Evolutionary conservation across 2,113 vertebrate species (phyloP), one percentile per base, ranked within the genome.

Genomic region (Clarias batrachus): DNA sequence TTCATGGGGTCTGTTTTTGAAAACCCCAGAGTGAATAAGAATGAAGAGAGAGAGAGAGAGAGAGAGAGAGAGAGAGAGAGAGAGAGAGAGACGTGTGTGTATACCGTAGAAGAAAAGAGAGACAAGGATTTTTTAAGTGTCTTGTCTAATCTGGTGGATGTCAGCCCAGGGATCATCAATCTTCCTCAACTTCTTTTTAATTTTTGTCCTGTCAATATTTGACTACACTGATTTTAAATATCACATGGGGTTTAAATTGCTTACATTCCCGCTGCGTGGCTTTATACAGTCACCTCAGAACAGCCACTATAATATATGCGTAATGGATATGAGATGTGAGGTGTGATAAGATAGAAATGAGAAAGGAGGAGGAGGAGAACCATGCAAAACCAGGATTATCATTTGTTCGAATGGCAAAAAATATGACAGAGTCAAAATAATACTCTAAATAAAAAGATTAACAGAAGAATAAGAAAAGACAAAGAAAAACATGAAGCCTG

Each of bases 61-160:
- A 80, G 82, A 89, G 86, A 87, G 71, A 92, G 84, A 88, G 60
- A 90, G 86, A 80, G 82, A 89, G 86, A 87, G 71, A 88, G 60
- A 90, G 86, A 80, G 82, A 89, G 86, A 87, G 71, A 80, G 81
- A 71, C 33, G 1, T n/a, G 41, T 76, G 13, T n/a, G 48, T 54
- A 16, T n/a, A 33, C 30, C 30, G 30, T 33, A 27, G 25, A 78
- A 27, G 25, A 78, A 57, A 27, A 57, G 25, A 11, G 9, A 78
- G 76, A 76, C 19, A 25, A 76, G 73, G 48, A n/a, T 13, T 0
- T n/a, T 52, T 23, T 23, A n/a, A n/a, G 17, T n/a, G 23, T 8
- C 13, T 54, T 4, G 19, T 77, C 16, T 54, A 25, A 77, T 21
- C 23, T 8, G 48, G 48, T 7, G 48, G 70, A 25, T 52, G 71